These are phyloP conservation scores for Melanotaenia trifasciata DNA, from an alignment of 2,797 vertebrate species.

Conservation along the genomic window DNA sequence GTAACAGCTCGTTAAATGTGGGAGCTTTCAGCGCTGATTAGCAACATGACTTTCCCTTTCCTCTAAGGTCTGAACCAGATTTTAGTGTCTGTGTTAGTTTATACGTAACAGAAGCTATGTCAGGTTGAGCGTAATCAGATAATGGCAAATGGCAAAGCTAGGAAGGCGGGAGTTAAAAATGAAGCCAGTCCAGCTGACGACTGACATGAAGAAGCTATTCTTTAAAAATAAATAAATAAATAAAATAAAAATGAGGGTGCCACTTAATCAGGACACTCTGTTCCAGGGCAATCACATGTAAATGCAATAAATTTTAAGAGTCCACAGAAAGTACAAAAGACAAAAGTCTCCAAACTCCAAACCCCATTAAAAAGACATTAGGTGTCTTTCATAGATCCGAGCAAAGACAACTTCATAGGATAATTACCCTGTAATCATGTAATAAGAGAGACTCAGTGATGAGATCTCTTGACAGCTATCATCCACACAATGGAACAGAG, in stretches of 20 bases:
- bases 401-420: slow-evolving; percentile 76
- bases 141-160: slow-evolving; percentile 14
- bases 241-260: slow-evolving; percentile 30
- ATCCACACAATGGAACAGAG: slow-evolving; percentile 60
- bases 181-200: slow-evolving; percentile 29
- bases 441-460: slow-evolving; percentile 73
- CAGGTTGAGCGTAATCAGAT: slow-evolving; percentile 23
- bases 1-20: background rate
- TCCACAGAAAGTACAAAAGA: slow-evolving; percentile 66
- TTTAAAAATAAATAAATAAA: slow-evolving; percentile 20
- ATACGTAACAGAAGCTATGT: slow-evolving; percentile 14
- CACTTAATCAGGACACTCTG: slow-evolving; percentile 67
- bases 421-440: slow-evolving; percentile 77
- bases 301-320: slow-evolving; percentile 58
- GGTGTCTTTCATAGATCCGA: slow-evolving; percentile 69
- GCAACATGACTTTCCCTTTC: slow-evolving; percentile 5
- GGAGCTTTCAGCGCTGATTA: slow-evolving; percentile 8
- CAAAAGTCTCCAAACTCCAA: slow-evolving; percentile 68
- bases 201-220: slow-evolving; percentile 1
- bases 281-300: slow-evolving; percentile 63
- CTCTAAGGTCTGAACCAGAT: slow-evolving; percentile 12
- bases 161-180: slow-evolving; percentile 35
- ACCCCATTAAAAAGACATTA: slow-evolving; percentile 79
- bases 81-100: background rate
- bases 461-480: slow-evolving; percentile 74